A percentile compares a stretch with the other conserved stretches of the same genome.
Evolutionary conservation across 2,888 invertebrate genomes (phyloP).

Genomic region (Erebia ligea): DNA sequence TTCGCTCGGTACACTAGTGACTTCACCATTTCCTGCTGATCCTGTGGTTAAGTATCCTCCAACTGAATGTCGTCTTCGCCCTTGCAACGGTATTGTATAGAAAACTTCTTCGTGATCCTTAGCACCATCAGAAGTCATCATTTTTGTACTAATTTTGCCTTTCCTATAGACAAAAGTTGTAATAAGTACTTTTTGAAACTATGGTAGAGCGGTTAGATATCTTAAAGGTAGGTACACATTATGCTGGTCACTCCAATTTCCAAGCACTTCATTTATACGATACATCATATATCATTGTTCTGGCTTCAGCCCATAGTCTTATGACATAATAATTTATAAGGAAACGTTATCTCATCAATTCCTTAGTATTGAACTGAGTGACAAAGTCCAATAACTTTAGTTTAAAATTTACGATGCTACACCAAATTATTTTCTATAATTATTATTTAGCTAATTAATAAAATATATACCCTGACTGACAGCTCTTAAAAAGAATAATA

Average conservation of each 20-base stretch:
- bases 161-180: slow-evolving; percentile 54
- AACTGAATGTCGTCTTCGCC: slow-evolving; percentile 85
- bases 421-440: too few species aligned
- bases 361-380: background rate
- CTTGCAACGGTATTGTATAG: slow-evolving; percentile 79
- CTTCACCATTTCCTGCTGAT: slow-evolving; percentile 64
- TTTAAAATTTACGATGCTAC: background rate
- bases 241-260: background rate
- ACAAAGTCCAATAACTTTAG: background rate
- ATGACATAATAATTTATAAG: slow-evolving; percentile 12
- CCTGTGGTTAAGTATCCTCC: slow-evolving; percentile 85
- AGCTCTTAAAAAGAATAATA: too few species aligned
- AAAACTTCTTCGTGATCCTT: slow-evolving; percentile 85
- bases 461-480: too few species aligned
- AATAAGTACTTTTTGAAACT: background rate
- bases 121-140: slow-evolving; percentile 64
- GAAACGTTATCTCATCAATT: slow-evolving; percentile 8
- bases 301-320: background rate
- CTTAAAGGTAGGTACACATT: background rate
- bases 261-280: slow-evolving; percentile 3
- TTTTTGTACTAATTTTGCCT: slow-evolving; percentile 71
- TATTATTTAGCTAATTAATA: too few species aligned
- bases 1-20: slow-evolving; percentile 78
- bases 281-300: slow-evolving; percentile 2
- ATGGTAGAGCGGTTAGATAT: background rate